Conservation (phyloP, 1,140 invertebrate species). For the Zaprionus ornatus region DNA sequence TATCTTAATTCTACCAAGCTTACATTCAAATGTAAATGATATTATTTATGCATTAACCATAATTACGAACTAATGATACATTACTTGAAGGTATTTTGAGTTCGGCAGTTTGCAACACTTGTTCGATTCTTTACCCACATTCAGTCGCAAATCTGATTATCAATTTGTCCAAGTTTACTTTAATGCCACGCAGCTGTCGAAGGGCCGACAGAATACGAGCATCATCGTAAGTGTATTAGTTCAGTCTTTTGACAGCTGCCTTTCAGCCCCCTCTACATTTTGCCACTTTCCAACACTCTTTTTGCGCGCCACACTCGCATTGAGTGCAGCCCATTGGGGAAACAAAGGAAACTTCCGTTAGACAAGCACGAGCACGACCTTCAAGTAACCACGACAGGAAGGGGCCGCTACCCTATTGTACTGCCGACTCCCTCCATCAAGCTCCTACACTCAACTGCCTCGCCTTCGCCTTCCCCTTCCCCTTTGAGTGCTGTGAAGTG, state of each 20-base stretch:
- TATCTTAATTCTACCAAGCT: too few relatives aligned
- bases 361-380: constrained; percentile 14
- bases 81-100: too few relatives aligned
- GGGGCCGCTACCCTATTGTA: not conserved
- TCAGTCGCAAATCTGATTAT: not conserved
- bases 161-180: constrained; percentile 2
- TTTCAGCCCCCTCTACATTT: not conserved
- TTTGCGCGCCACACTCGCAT: not conserved
- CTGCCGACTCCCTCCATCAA: not conserved
- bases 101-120: not conserved
- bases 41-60: too few relatives aligned
- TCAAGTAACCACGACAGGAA: constrained; percentile 24
- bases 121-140: not conserved
- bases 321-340: constrained; percentile 10
- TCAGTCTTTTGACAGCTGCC: not conserved
- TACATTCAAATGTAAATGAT: too few relatives aligned
- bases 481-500: constrained; percentile 63
- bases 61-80: too few relatives aligned
- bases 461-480: not conserved
- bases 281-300: not conserved
- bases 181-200: not conserved
- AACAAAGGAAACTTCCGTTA: not conserved
- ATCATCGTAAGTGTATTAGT: not conserved
- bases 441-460: not conserved
- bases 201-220: not conserved